These are phyloP conservation scores for Pissodes strobi DNA, from an alignment of 1,140 invertebrate genomes.

Conservation along the genomic window DNA sequence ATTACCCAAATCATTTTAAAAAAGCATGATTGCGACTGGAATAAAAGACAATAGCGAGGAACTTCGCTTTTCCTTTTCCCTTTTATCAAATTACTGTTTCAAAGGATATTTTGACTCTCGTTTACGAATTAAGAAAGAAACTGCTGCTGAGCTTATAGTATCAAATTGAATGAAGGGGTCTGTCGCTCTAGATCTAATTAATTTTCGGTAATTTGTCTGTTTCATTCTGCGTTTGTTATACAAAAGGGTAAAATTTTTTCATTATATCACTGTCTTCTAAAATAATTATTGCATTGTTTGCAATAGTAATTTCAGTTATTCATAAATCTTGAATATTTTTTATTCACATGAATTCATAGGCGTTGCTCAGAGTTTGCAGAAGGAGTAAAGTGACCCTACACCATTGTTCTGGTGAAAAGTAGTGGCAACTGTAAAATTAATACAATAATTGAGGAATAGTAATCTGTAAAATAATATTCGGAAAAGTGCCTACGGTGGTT, in stretches of 20 bases:
- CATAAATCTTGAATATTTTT: no score
- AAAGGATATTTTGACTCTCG: slow-evolving; percentile 6
- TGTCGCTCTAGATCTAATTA: slow-evolving; percentile 8
- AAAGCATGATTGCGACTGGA: neutral
- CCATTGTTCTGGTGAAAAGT: no score
- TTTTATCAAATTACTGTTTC: slow-evolving; percentile 10
- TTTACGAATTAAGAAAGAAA: slow-evolving; percentile 2
- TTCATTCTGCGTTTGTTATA: neutral
- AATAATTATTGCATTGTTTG: no score
- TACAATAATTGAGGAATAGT: no score
- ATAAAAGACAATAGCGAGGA: slow-evolving; percentile 1
- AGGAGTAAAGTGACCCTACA: no score
- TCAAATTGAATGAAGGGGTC: slow-evolving; percentile 5
- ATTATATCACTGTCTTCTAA: no score
- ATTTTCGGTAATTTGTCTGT: slow-evolving; percentile 5
- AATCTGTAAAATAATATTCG: no score
- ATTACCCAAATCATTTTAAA: neutral
- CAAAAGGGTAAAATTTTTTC: neutral
- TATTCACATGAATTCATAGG: no score
- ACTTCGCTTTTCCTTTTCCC: neutral
- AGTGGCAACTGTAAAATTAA: no score
- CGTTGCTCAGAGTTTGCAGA: no score
- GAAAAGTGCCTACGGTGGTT: no score
- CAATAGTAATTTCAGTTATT: no score
- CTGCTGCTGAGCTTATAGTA: neutral